Conservation (phyloP, 2,113 vertebrate species). For the Pantherophis guttatus region DNA sequence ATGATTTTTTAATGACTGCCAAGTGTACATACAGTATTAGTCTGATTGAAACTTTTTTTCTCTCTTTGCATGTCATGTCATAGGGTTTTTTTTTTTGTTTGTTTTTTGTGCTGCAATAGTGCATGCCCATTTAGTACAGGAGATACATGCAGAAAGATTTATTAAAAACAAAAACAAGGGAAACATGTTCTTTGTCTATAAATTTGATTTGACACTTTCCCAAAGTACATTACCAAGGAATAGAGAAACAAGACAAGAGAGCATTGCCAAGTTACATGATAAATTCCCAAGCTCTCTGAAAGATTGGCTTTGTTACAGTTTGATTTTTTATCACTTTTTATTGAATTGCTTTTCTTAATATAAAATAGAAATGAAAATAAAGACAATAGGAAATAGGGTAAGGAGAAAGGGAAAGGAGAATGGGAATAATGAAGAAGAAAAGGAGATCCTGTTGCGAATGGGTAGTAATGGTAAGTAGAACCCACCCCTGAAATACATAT, state of each 20-base stretch:
- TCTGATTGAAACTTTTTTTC: slow-evolving; percentile 38
- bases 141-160: slow-evolving; percentile 46
- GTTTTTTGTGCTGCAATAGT: slow-evolving; percentile 44
- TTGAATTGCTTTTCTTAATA: neutral
- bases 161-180: slow-evolving; percentile 16
- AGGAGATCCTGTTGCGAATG: too few species aligned
- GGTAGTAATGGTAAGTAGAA: too few species aligned
- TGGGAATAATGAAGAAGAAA: neutral
- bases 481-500: neutral
- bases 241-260: slow-evolving; percentile 21
- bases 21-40: slow-evolving; percentile 25
- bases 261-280: neutral
- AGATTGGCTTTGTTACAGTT: slow-evolving; percentile 19
- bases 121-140: slow-evolving; percentile 52
- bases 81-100: neutral
- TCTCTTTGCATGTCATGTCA: slow-evolving; percentile 47
- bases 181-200: slow-evolving; percentile 49
- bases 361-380: neutral
- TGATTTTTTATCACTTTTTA: neutral
- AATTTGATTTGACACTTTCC: slow-evolving; percentile 46
- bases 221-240: slow-evolving; percentile 39
- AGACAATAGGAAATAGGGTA: neutral
- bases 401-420: neutral
- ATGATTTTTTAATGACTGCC: slow-evolving; percentile 51
- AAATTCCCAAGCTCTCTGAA: slow-evolving; percentile 21